phyloP scores from a whole-genome alignment of 2,888 invertebrate genomes.

The Mythimna lalbum region DNA sequence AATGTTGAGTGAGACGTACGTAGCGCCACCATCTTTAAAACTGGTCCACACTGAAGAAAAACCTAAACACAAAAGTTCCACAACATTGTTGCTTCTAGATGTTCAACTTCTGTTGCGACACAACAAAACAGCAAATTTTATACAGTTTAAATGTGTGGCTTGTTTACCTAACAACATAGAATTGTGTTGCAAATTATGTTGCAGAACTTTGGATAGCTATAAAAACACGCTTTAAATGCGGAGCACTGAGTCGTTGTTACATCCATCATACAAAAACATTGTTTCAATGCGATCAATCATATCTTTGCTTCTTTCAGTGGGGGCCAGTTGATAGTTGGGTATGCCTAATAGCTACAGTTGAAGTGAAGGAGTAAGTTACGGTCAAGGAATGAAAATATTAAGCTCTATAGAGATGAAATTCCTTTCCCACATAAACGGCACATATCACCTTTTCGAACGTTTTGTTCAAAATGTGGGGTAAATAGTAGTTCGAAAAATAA shows the following conservation, averaged over 20 bases:
- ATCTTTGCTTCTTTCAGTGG: conserved; percentile 7
- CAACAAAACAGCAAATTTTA: neutral
- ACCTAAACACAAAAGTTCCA: neutral
- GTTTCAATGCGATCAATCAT: neutral
- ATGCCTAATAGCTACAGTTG: neutral
- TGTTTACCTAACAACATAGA: neutral
- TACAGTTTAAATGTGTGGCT: neutral
- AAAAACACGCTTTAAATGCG: neutral
- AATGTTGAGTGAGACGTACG: conserved; percentile 4
- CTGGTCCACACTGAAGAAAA: conserved; percentile 13
- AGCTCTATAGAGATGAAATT: neutral
- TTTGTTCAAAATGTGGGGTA: neutral
- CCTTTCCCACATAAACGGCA: neutral
- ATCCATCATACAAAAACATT: neutral
- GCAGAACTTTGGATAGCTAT: conserved; percentile 1
- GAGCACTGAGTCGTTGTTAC: neutral
- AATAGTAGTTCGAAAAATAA: neutral
- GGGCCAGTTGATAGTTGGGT: neutral
- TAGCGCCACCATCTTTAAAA: neutral
- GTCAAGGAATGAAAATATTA: neutral
- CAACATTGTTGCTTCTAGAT: neutral
- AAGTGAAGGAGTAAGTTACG: conserved; percentile 1
- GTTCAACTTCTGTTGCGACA: neutral
- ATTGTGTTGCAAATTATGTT: neutral
- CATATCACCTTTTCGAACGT: neutral